These are phyloP conservation scores for Ptilorrhoa leucosticta DNA, from an alignment of 2,113 vertebrate species.

Conservation along the genomic window DNA sequence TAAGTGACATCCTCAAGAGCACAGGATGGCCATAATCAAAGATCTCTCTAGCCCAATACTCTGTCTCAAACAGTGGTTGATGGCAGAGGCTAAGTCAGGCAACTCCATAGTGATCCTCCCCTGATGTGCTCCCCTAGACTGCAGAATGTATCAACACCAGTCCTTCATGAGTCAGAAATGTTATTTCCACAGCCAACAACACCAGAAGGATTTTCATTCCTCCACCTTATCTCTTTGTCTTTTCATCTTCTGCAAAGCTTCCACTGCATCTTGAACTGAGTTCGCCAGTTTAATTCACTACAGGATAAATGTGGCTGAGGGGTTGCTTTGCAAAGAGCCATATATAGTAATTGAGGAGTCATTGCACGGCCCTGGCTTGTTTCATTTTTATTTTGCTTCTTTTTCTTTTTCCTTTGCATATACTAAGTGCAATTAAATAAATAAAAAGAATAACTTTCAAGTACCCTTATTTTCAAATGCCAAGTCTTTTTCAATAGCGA, in stretches of 20 bases:
- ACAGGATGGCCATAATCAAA: not conserved
- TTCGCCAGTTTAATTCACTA: not conserved
- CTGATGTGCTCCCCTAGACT: not conserved
- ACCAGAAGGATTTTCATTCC: not conserved
- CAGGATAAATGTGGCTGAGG: not conserved
- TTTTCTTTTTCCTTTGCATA: too few species aligned
- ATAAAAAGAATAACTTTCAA: not conserved
- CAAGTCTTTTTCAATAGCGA: not conserved
- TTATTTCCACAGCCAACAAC: not conserved
- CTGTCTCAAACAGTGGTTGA: accelerated
- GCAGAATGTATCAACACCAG: accelerated
- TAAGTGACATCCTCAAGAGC: not conserved
- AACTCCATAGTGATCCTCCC: not conserved
- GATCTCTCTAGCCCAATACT: not conserved
- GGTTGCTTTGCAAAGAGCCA: not conserved
- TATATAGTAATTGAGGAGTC: not conserved
- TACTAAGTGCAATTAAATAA: not conserved
- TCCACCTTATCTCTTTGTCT: not conserved
- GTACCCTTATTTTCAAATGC: not conserved
- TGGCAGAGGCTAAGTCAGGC: not conserved
- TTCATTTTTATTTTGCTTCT: not conserved
- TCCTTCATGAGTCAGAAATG: not conserved
- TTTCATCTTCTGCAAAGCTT: not conserved
- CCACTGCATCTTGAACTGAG: not conserved
- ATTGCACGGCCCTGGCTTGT: not conserved